A percentile compares a stretch with the other conserved stretches of the same genome.
phyloP scores from a whole-genome alignment of 1,140 invertebrate species.

The Limonius californicus region DNA sequence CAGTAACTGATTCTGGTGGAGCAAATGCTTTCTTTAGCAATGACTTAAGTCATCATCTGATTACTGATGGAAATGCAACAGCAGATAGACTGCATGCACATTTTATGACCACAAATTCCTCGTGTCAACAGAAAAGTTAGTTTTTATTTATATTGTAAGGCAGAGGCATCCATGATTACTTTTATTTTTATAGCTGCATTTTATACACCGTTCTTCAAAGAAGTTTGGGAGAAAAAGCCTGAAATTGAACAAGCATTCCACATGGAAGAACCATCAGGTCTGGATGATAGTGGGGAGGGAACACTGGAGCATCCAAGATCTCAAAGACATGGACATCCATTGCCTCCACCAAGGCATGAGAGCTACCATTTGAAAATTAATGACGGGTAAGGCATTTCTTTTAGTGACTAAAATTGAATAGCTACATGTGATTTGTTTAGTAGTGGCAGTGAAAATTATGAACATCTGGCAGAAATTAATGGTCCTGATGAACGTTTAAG shows the following conservation, averaged over 20 bases:
- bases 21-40: slow-evolving; percentile 85
- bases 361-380: slow-evolving; percentile 64
- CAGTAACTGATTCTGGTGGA: slow-evolving; percentile 83
- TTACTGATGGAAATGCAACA: slow-evolving; percentile 88
- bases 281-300: slow-evolving; percentile 66
- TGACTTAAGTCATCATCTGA: slow-evolving; percentile 83
- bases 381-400: slow-evolving; percentile 59
- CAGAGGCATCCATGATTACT: too few relatives aligned
- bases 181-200: slow-evolving; percentile 72
- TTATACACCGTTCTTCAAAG: slow-evolving; percentile 94
- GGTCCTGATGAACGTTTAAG: slow-evolving; percentile 49
- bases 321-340: slow-evolving; percentile 47
- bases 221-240: slow-evolving; percentile 92
- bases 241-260: slow-evolving; percentile 92
- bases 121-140: slow-evolving; percentile 79
- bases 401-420: background rate
- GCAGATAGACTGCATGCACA: slow-evolving; percentile 89
- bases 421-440: slow-evolving; percentile 44
- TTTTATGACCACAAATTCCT: slow-evolving; percentile 83
- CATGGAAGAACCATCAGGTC: slow-evolving; percentile 74
- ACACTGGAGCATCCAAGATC: slow-evolving; percentile 63
- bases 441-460: slow-evolving; percentile 80
- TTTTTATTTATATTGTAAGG: slow-evolving; percentile 32
- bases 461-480: slow-evolving; percentile 63
- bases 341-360: slow-evolving; percentile 64